Percentiles rank a stretch among this genome's conserved stretches.
Conservation (phyloP, 2,888 invertebrate genomes). For the Caenorhabditis macrosperma region DNA sequence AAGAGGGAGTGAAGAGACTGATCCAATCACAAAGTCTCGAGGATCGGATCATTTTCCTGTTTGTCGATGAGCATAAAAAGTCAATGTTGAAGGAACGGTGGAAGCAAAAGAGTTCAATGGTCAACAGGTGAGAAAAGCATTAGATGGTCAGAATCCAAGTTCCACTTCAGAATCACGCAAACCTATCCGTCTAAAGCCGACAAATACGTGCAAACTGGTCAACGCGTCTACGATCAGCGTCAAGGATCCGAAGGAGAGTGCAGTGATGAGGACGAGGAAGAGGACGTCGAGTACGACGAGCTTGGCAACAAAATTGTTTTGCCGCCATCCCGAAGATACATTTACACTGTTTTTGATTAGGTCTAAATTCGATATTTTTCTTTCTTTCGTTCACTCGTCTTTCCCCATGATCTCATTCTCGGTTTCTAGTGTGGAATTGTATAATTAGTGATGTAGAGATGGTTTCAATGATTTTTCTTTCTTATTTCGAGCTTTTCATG, state of each 20-base stretch:
- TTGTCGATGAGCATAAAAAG: constrained; percentile 72
- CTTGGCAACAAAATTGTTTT: constrained; percentile 56
- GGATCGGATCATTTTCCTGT: constrained; percentile 69
- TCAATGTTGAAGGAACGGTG: constrained; percentile 69
- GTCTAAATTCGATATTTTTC: background rate
- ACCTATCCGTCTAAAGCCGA: constrained; percentile 72
- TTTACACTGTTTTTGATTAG: constrained; percentile 73
- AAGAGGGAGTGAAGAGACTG: constrained; percentile 71
- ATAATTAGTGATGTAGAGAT: constrained; percentile 12
- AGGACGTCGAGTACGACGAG: constrained; percentile 62
- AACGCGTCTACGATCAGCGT: constrained; percentile 71
- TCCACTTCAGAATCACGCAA: constrained; percentile 66
- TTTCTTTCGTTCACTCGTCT: constrained; percentile 1
- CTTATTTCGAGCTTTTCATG: background rate
- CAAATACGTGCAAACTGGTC: constrained; percentile 72
- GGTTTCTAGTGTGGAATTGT: too few relatives aligned
- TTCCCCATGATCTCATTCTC: constrained; percentile 26
- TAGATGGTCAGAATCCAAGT: too few relatives aligned
- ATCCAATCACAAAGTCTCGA: constrained; percentile 68
- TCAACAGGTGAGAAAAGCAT: constrained; percentile 68
- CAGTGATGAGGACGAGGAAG: constrained; percentile 64
- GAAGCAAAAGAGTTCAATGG: constrained; percentile 68
- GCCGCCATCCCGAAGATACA: constrained; percentile 64
- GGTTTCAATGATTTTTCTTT: background rate
- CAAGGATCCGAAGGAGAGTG: constrained; percentile 50